Conservation (phyloP, 2,113 vertebrate species). For the Thunnus thynnus region DNA sequence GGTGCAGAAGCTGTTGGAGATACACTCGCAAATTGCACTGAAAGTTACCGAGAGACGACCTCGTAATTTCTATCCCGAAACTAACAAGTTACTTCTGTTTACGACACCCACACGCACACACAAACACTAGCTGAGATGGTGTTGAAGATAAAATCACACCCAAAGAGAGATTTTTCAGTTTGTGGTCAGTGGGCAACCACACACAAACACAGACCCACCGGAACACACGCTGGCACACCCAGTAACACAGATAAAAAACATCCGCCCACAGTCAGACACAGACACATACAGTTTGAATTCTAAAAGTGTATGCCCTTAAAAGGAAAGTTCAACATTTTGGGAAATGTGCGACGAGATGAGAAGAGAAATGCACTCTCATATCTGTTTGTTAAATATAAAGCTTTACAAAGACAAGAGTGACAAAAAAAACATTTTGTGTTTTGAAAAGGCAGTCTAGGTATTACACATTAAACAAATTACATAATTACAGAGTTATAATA, state of each 20-base stretch:
- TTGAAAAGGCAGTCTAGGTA: too few relatives aligned
- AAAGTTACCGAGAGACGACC: conserved; percentile 41
- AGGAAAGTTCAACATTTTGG: too few relatives aligned
- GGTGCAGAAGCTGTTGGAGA: background rate
- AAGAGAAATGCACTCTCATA: too few relatives aligned
- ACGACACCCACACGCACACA: conserved; percentile 34
- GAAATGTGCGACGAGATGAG: too few relatives aligned
- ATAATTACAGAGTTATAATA: too few relatives aligned
- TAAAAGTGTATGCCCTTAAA: too few relatives aligned
- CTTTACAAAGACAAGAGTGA: too few relatives aligned
- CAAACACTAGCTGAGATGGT: background rate
- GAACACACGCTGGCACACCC: conserved; percentile 47
- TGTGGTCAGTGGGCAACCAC: conserved; percentile 47
- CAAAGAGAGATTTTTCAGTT: conserved; percentile 42
- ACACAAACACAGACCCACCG: conserved; percentile 5
- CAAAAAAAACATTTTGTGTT: too few relatives aligned
- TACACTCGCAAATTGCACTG: background rate
- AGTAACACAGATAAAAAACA: conserved; percentile 19
- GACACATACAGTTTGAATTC: background rate
- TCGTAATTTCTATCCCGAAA: conserved; percentile 31
- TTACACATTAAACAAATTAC: too few relatives aligned
- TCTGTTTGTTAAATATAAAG: too few relatives aligned
- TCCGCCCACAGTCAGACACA: conserved; percentile 9
- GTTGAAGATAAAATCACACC: conserved; percentile 20
- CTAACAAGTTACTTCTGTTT: conserved; percentile 19